Evolutionary conservation across 2,797 vertebrate species (phyloP), one percentile per base, ranked within the genome.

Genomic region (Orestias chungarensis): DNA sequence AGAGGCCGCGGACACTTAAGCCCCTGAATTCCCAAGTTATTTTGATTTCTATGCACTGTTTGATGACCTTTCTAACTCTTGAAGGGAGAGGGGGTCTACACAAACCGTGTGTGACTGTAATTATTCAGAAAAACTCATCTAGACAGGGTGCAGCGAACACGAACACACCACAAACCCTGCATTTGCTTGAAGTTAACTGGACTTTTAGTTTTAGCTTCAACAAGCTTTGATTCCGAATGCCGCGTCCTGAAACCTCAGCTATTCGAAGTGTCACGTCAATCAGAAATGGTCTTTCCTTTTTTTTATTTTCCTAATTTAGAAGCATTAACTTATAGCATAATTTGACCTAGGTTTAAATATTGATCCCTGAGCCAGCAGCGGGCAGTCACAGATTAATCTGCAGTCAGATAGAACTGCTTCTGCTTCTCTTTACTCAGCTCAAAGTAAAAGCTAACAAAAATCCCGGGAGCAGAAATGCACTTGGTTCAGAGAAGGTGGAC

Each of bases 111-210:
- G 82, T 74, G 68, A 73, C 73, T 64, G 10, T 76, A 76, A 70
- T 62, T 55, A 61, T 49, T 55, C 68, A 61, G 46, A 72, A 81
- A 87, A 78, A 81, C 82, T 80, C 89, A 88, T 87, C 85, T 85
- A 89, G 81, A 52, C 47, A 62, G 46, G 66, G 68, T 69, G 57
- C 3, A n/a, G 35, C n/a, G 59, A 40, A 62, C 35, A n/a, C 31
- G 23, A 25, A 40, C 20, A 62, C 33, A 33, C 5, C 20, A 40
- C 23, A n/a, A 9, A 40, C 10, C 59, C 40, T 35, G 23, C 33
- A 62, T 40, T 40, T 62, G 20, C 23, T 40, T 35, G 33, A 61
- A 38, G 3, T n/a, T 23, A 20, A 35, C 1, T 14, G 59, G 59
- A 62, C 11, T 6, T 61, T 35, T n/a, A 38, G 33, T 14, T 38